Percentiles rank a stretch among this genome's conserved stretches.
phyloP scores from a whole-genome alignment of 2,113 vertebrate genomes.

The Pimephales promelas region DNA sequence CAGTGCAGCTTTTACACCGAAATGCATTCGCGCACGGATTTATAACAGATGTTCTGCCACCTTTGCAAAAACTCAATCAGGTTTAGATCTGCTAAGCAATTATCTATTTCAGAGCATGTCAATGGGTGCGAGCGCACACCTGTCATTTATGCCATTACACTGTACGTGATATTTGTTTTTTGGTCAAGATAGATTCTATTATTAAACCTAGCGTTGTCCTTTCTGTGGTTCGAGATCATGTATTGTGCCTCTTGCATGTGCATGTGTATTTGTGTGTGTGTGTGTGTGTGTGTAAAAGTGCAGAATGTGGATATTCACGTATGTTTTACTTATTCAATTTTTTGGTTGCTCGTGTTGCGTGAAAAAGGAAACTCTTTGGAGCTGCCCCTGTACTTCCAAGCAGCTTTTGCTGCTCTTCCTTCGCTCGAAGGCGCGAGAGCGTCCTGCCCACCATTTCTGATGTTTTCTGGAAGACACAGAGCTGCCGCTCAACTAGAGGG shows the following conservation, averaged over 20 bases:
- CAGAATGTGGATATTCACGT: constrained; percentile 27
- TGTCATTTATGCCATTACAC: background rate
- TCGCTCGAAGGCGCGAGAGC: constrained; percentile 12
- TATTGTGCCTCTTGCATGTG: constrained; percentile 23
- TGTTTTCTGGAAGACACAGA: constrained; percentile 58
- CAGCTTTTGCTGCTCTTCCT: constrained; percentile 37
- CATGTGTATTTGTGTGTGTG: background rate
- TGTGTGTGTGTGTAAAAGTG: constrained; percentile 26
- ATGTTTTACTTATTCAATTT: constrained; percentile 3
- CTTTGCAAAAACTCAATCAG: constrained; percentile 22
- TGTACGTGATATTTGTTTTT: background rate
- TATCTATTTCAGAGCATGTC: background rate
- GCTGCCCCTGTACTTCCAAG: constrained; percentile 47
- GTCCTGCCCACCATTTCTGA: constrained; percentile 38
- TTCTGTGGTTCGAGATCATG: constrained; percentile 34
- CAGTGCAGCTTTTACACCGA: background rate
- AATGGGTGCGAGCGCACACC: background rate
- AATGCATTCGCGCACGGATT: constrained; percentile 11
- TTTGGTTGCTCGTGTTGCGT: constrained; percentile 43
- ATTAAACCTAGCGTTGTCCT: background rate
- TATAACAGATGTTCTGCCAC: constrained; percentile 8
- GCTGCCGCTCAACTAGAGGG: constrained; percentile 47
- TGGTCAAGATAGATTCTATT: constrained; percentile 19
- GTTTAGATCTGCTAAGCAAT: constrained; percentile 15
- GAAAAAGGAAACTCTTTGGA: constrained; percentile 50